Base-by-base conservation (phyloP, 2,797 vertebrate species). In the Enteromius thamalakanensis region DNA sequence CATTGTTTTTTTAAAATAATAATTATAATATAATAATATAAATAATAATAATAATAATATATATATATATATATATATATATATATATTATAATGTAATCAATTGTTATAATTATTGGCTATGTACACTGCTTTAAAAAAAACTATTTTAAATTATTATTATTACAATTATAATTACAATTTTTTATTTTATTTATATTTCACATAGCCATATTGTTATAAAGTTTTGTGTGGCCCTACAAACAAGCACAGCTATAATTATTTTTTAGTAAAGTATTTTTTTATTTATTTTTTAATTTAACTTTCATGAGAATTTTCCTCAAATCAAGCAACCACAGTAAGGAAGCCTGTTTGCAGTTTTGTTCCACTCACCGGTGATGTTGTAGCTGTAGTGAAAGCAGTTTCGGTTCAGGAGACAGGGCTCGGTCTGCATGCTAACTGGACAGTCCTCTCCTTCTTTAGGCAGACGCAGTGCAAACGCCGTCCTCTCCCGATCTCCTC, bases 381-480 rank as follows among this genome's bases (percentile, higher is more conserved):
- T 99, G 93, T 98, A 99, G 87, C 96, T 96, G 90, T 98, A 99
- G 92, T 97, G 96, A 93, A 95, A 98, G 87, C 98, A 99, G 93
- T 99, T 99, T 90, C 94, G 96, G 92, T 99, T 98, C 85, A 98
- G 94, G 84, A 91, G 89, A 87, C 98, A 99, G 23, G 93, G 90
- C 83, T 99, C 97, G 12, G 89, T 93, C 90, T 99, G 95, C 0
- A 91, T 91, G 2, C 93, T 91, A 67, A 93, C 88, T 1, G 97
- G 96, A 89, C 98, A 99, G 85, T 93, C 87, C 81, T 95, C 94
- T 64, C 96, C 97, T 58, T 93, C 92, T n/a, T 92, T 93, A 6
- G 96, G 95, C 29, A 94, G 94, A 68, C 98, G 95, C 1, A 99
- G 92, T 58, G 93, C 89, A 84, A 95, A 92, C 0, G 97, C 96